These are phyloP conservation scores for Eueides isabella DNA, from an alignment of 1,140 invertebrate genomes.

Conservation along the genomic window DNA sequence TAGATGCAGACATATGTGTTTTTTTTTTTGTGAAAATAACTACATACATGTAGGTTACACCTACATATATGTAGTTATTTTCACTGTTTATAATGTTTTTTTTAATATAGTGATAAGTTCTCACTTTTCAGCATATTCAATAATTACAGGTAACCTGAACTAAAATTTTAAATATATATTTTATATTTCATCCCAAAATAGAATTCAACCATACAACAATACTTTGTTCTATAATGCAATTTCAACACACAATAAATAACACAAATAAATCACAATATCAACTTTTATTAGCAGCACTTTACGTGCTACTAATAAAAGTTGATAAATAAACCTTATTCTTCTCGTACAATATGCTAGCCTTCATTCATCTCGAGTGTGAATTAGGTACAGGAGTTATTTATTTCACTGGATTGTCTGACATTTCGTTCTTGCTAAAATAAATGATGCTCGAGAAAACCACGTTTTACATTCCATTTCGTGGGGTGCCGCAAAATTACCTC, in stretches of 20 bases:
- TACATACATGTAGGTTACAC: too few relatives aligned
- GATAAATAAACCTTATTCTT: conserved; percentile 17
- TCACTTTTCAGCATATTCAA: too few relatives aligned
- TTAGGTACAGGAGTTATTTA: conserved; percentile 23
- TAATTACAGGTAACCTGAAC: too few relatives aligned
- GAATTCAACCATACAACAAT: too few relatives aligned
- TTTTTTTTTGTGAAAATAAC: too few relatives aligned
- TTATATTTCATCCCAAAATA: too few relatives aligned
- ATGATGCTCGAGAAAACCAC: conserved; percentile 13
- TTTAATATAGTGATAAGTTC: too few relatives aligned
- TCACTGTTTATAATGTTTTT: too few relatives aligned
- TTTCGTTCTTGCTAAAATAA: conserved; percentile 25
- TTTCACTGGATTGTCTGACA: conserved; percentile 20
- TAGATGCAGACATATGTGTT: neutral
- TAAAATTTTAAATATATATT: too few relatives aligned
- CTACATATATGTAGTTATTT: too few relatives aligned
- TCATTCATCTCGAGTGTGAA: conserved; percentile 13
- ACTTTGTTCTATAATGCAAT: neutral
- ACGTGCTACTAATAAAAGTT: neutral
- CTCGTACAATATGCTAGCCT: conserved; percentile 14
- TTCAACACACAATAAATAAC: neutral
- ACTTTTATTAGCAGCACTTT: too few relatives aligned
- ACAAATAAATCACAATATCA: neutral
- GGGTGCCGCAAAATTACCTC: neutral
- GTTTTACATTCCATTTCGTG: conserved; percentile 20